Percentiles rank a stretch among this genome's conserved stretches.
Evolutionary conservation across 1,140 invertebrate species (phyloP).

Genomic region (Tribolium madens): DNA sequence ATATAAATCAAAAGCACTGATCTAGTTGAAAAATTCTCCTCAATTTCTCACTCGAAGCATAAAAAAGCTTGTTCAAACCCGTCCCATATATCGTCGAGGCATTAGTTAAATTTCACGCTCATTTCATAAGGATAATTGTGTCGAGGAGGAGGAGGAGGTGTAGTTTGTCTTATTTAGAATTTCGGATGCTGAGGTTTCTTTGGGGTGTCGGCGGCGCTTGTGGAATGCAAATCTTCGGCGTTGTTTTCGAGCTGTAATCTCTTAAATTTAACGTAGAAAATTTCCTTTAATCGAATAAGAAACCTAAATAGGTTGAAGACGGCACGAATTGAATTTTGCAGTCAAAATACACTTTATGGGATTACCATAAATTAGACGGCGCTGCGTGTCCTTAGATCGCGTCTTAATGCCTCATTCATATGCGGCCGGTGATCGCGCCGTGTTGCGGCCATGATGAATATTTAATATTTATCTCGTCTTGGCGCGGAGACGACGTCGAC

Average conservation of each 20-base stretch:
- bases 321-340: constrained; percentile 56
- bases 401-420: constrained; percentile 59
- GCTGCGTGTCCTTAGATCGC: constrained; percentile 50
- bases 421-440: constrained; percentile 56
- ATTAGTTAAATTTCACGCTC: constrained; percentile 39
- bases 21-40: not conserved
- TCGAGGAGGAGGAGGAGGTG: not conserved
- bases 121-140: constrained; percentile 29
- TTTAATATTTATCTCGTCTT: constrained; percentile 56
- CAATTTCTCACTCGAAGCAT: not conserved
- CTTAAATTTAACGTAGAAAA: constrained; percentile 36
- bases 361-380: constrained; percentile 58
- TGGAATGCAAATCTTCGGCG: constrained; percentile 32
- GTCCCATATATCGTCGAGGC: not conserved
- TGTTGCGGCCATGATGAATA: constrained; percentile 57
- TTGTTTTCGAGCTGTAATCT: constrained; percentile 37
- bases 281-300: constrained; percentile 41
- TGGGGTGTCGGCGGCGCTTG: constrained; percentile 21
- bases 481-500: constrained; percentile 10
- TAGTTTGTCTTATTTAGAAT: constrained; percentile 38
- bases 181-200: constrained; percentile 29
- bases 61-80: constrained; percentile 11
- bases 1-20: not conserved
- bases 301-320: constrained; percentile 46
- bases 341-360: constrained; percentile 56